Percentiles rank a stretch among this genome's conserved stretches.
Conservation (phyloP, 1,140 invertebrate genomes). For the Zaprionus lachaisei region DNA sequence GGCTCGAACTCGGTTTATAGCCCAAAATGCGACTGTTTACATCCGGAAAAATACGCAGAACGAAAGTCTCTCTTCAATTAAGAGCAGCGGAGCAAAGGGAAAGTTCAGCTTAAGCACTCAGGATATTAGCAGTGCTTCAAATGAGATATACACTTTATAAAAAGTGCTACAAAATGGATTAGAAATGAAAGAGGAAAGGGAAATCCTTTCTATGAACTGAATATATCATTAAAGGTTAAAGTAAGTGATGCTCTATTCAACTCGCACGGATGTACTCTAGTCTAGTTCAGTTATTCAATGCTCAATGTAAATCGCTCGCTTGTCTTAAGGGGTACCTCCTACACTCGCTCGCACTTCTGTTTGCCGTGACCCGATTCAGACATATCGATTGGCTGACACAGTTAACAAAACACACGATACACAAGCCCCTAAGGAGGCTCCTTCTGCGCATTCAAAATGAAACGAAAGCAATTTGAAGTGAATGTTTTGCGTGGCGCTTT, state of each 20-base stretch:
- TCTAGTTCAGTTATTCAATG: not conserved
- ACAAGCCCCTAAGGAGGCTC: not conserved
- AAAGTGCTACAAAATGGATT: not conserved
- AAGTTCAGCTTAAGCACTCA: not conserved
- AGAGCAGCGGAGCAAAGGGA: not conserved
- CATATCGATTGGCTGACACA: conserved; percentile 12
- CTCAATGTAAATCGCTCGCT: not conserved
- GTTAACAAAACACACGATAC: not conserved
- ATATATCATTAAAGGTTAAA: not conserved
- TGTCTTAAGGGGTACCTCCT: not conserved
- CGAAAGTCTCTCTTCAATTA: conserved; percentile 25
- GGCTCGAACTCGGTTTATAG: conserved; percentile 30
- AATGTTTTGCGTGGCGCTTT: conserved; percentile 21
- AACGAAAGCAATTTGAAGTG: conserved; percentile 17
- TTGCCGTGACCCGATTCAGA: not conserved
- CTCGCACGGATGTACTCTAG: not conserved
- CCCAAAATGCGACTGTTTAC: conserved; percentile 27
- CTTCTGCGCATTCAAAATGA: not conserved
- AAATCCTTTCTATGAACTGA: not conserved
- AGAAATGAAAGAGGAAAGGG: not conserved
- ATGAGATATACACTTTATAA: not conserved
- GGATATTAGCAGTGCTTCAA: conserved; percentile 1
- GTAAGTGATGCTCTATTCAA: not conserved
- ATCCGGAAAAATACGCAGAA: not conserved
- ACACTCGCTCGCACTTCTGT: not conserved